Base-by-base conservation (phyloP, 1,140 invertebrate genomes). In the Battus philenor region DNA sequence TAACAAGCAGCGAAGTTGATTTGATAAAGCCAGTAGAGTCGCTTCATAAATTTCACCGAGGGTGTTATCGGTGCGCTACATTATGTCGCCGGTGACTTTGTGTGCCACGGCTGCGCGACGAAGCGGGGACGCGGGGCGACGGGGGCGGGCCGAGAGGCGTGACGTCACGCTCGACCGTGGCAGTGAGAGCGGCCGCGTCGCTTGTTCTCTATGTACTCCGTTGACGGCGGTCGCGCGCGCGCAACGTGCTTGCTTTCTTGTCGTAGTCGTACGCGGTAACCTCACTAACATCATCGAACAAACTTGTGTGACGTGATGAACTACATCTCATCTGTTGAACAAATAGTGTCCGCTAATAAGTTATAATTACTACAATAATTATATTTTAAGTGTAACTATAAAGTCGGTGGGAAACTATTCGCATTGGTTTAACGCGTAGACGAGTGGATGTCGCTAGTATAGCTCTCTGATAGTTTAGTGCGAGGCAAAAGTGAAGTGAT, bases 131-230 rank as follows among this genome's bases (percentile, higher is more conserved):
- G 53, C 49, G 51, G 36, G 64, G 50, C 33, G 54, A 57, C 44
- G 56, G 61, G 57, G 68, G 54, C 49, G 52, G 43, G 53, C 53
- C 44, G 59, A 50, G 60, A 47, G 39, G 46, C 47, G 72, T 84
- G 77, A 84, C 80, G 80, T 84, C 80, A 81, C 80, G 56, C 54
- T 61, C 80, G 80, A 82, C 80, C 80, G 80, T 84, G 78, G 80
- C 78, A 82, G 78, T 81, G 77, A 81, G 80, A 79, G 77, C 73
- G 76, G 65, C 62, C 72, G 75, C 70, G 75, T 73, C 74, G 70
- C 58, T 69, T 63, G 83, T 68, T 79, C 69, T 80, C 68, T 68
- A 70, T 53, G 78, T 84, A 84, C 76, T 81, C 68, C 70, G 77
- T 59, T 69, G 72, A 69, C 66, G 74, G 73, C 78, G 69, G 78